Evolutionary conservation across 2,888 invertebrate species (phyloP), one percentile per base, ranked within the genome.

Genomic region (Hartigia nigra): DNA sequence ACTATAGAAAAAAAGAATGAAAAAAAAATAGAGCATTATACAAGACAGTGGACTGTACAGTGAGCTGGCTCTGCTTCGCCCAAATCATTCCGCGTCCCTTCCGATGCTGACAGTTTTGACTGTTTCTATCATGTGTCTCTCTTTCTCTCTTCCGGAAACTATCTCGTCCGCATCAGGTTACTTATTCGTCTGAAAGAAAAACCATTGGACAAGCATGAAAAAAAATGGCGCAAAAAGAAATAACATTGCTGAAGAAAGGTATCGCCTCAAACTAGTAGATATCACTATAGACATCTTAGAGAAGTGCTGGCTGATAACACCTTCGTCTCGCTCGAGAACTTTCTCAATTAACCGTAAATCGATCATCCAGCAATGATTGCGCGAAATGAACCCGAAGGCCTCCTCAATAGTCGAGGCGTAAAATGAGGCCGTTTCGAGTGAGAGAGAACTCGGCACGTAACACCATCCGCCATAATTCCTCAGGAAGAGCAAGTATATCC

Each of bases 11-110:
- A 55, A 70, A 36, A 37, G 36, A 74, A 55, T 9, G 9, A 23
- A 55, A 55, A 55, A 14, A 23, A 55, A 55, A 55, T 55, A 55
- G 9, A 55, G 55, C 55, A 55, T 55, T 55, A 55, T 55, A 55
- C 55, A 76, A 76, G 72, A 79, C 74, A 76, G 77, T 78, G 75
- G 69, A 83, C 83, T 83, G 83, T 83, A 83, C 83, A 83, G 75
- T 83, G 79, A 79, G 79, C 80, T 82, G 74, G 70, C 72, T 37
- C 31, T 72, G 36, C 69, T 74, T 79, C 75, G 36, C 35, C 55
- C 76, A 35, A 70, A 34, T 72, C 11, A 35, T 55, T 74, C 35
- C 72, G 70, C 37, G 23, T 55, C n/a, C 76, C 12, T 69, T 37
- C 32, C 39, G 35, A 31, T 55, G 23, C 37, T 70, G 35, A 32